Conservation (phyloP, 2,113 vertebrate species). For the Vireo altiloquus region DNA sequence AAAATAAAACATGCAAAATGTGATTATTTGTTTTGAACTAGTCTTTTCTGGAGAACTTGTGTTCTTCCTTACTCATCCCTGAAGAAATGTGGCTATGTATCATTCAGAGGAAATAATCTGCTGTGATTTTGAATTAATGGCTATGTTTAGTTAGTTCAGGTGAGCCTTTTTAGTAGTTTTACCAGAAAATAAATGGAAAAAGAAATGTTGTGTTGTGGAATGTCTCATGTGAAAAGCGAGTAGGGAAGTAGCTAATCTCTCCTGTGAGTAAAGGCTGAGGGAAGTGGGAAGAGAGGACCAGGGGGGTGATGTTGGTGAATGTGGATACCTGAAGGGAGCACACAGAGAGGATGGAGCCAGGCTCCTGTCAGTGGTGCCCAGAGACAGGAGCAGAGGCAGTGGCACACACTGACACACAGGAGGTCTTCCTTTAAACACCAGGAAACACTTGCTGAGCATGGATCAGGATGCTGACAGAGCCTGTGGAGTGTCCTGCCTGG, state of each 20-base stretch:
- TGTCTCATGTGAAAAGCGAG: background rate
- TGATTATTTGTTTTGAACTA: background rate
- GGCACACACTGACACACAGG: background rate
- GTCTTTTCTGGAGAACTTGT: background rate
- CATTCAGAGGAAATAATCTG: background rate
- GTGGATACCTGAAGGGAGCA: background rate
- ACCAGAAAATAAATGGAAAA: background rate
- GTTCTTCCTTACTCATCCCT: background rate
- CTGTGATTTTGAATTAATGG: background rate
- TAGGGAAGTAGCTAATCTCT: background rate
- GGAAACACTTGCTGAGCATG: background rate
- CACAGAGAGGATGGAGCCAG: background rate
- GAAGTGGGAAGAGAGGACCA: background rate
- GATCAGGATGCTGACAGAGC: background rate
- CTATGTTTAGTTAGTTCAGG: background rate
- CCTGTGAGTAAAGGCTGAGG: background rate
- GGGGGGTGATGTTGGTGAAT: background rate
- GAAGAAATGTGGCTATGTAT: background rate
- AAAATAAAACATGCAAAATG: background rate
- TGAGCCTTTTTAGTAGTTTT: background rate
- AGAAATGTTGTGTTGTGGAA: background rate
- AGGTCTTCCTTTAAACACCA: background rate
- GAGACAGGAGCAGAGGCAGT: background rate
- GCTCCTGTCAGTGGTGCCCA: background rate
- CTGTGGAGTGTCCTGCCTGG: background rate